phyloP scores from a whole-genome alignment of 1,140 invertebrate species.

The Fopius arisanus region DNA sequence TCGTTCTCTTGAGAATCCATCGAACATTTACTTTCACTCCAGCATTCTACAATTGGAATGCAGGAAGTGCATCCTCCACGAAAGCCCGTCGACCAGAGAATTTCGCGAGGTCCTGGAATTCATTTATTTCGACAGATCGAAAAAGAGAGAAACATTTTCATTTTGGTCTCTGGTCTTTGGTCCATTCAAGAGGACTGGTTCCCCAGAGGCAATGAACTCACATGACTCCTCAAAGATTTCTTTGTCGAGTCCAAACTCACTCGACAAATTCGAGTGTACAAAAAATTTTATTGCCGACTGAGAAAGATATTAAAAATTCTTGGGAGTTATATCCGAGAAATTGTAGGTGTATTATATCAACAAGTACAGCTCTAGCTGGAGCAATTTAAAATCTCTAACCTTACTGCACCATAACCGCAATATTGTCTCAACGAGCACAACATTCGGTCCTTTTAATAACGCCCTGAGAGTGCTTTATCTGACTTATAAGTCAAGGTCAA shows the following conservation, averaged over 20 bases:
- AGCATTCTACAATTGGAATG: constrained; percentile 29
- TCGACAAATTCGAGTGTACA: background rate
- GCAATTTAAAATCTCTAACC: background rate
- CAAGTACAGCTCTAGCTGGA: background rate
- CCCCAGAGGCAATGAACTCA: background rate
- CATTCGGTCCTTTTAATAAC: background rate
- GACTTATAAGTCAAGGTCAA: background rate
- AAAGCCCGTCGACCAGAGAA: background rate
- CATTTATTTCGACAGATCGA: background rate
- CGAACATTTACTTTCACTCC: constrained; percentile 32
- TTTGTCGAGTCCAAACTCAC: background rate
- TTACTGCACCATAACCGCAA: background rate
- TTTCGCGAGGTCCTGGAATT: background rate
- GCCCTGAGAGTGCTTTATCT: background rate
- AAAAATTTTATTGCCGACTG: background rate
- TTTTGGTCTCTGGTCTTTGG: background rate
- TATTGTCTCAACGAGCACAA: constrained; percentile 6
- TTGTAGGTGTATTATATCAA: background rate
- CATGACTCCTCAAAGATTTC: background rate
- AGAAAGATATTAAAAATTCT: background rate
- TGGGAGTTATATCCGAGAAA: background rate
- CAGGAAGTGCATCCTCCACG: constrained; percentile 33
- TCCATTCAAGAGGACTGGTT: background rate
- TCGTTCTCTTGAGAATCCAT: constrained; percentile 7
- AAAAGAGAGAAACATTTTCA: background rate